Evolutionary conservation across 2,888 invertebrate genomes (phyloP).

Genomic region (Drosophila gaucha): DNA sequence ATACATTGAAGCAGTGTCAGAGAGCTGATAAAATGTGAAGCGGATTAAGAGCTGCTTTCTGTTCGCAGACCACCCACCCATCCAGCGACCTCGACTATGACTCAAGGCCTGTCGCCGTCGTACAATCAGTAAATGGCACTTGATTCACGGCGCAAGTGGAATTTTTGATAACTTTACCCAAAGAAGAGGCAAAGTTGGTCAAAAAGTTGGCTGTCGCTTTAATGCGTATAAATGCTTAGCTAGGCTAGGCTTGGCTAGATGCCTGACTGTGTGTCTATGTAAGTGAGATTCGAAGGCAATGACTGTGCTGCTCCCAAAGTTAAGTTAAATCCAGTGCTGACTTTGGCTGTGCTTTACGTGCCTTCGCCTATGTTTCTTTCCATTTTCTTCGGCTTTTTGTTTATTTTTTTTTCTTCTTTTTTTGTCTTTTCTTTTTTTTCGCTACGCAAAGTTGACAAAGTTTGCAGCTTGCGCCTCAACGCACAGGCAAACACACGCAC

Average conservation of each 20-base stretch:
- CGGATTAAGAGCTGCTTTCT: constrained; percentile 69
- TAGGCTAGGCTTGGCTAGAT: constrained; percentile 11
- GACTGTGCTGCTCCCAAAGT: constrained; percentile 53
- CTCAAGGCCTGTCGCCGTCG: constrained; percentile 44
- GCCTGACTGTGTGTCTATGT: constrained; percentile 25
- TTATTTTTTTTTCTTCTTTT: constrained; percentile 17
- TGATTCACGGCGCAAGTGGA: constrained; percentile 81
- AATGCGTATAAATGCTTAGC: constrained; percentile 76
- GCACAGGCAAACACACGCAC: constrained; percentile 42
- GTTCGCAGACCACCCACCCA: constrained; percentile 13
- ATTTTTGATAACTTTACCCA: constrained; percentile 79
- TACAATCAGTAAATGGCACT: constrained; percentile 80
- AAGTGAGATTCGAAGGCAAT: constrained; percentile 46
- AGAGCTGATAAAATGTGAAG: constrained; percentile 78
- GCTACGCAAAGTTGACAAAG: constrained; percentile 67
- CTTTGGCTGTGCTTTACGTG: constrained; percentile 69
- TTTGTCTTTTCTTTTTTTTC: constrained; percentile 29
- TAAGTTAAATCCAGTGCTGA: constrained; percentile 76
- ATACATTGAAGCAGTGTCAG: constrained; percentile 69
- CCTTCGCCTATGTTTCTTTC: constrained; percentile 24
- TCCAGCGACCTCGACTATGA: neutral
- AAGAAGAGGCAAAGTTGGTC: constrained; percentile 67
- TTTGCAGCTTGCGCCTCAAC: constrained; percentile 72
- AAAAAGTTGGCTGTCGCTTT: constrained; percentile 74
- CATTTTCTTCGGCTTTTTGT: constrained; percentile 21